Conservation (phyloP, 2,797 vertebrate species). For the Myripristis murdjan region DNA sequence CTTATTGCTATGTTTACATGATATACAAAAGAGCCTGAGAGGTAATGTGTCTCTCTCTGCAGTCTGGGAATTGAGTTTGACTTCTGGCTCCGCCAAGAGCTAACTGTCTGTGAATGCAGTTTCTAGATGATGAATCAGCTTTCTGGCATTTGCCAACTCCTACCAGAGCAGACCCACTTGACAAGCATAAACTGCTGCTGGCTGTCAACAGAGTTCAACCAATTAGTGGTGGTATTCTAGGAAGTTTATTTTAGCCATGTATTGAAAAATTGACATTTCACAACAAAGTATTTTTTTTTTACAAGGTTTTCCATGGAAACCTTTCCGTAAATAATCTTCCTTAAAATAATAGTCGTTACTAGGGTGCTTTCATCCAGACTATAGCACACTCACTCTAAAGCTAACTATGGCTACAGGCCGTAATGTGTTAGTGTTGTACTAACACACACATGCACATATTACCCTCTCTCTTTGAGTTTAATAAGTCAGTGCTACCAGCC, state of each 20-base stretch:
- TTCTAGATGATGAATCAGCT: constrained; percentile 23
- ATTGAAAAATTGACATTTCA: constrained; percentile 2
- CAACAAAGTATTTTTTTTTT: background rate
- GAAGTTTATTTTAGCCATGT: background rate
- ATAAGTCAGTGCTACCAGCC: background rate
- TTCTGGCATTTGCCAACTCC: constrained; percentile 29
- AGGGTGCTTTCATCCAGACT: constrained; percentile 3
- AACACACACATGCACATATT: constrained; percentile 42
- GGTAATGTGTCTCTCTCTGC: background rate
- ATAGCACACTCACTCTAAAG: background rate
- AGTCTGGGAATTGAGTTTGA: background rate
- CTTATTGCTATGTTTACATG: background rate
- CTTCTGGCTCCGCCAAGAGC: background rate
- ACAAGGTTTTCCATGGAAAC: background rate
- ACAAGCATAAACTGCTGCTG: constrained; percentile 1
- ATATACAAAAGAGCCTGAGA: background rate
- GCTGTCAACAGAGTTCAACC: background rate
- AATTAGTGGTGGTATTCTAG: background rate
- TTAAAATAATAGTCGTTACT: background rate
- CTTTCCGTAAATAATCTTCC: background rate
- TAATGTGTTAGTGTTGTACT: constrained; percentile 41
- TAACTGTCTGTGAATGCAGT: background rate
- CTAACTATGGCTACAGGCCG: constrained; percentile 15
- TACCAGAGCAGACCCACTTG: background rate
- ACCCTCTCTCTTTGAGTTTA: constrained; percentile 13